phyloP scores from a whole-genome alignment of 2,888 invertebrate genomes.

The Phoenoteleia sp. region DNA sequence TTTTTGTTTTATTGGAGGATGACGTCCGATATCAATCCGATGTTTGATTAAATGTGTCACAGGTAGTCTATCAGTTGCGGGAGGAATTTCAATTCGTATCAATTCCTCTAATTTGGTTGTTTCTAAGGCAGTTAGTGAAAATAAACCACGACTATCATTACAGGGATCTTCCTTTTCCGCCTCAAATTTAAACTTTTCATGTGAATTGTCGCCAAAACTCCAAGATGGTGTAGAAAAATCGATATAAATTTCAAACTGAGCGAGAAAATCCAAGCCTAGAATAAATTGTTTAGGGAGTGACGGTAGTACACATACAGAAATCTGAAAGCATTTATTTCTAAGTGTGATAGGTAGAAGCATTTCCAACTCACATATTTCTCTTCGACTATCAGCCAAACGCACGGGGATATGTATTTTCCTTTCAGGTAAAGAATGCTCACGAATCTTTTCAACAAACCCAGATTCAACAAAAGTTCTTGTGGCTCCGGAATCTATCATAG shows the following conservation, averaged over 20 bases:
- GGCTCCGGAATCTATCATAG: constrained; percentile 1
- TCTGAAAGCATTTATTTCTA: neutral
- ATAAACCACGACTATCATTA: too few relatives aligned
- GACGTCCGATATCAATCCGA: neutral
- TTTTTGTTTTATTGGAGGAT: neutral
- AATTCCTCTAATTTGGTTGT: neutral
- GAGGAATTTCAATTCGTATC: neutral
- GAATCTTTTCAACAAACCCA: neutral
- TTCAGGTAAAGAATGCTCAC: neutral
- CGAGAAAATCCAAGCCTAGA: neutral
- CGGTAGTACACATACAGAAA: neutral
- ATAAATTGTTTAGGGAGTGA: neutral
- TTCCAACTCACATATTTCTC: neutral
- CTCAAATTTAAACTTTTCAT: neutral
- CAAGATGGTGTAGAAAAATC: neutral
- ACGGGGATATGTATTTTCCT: neutral
- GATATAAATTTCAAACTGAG: neutral
- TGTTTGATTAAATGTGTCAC: neutral
- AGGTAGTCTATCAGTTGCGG: neutral
- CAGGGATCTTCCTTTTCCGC: neutral
- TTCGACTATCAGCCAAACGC: neutral
- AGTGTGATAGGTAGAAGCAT: neutral
- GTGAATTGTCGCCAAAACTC: neutral
- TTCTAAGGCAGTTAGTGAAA: neutral
- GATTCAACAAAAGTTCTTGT: neutral